Evolutionary conservation across 1,140 invertebrate species (phyloP).

Genomic region (Temnothorax longispinosus): DNA sequence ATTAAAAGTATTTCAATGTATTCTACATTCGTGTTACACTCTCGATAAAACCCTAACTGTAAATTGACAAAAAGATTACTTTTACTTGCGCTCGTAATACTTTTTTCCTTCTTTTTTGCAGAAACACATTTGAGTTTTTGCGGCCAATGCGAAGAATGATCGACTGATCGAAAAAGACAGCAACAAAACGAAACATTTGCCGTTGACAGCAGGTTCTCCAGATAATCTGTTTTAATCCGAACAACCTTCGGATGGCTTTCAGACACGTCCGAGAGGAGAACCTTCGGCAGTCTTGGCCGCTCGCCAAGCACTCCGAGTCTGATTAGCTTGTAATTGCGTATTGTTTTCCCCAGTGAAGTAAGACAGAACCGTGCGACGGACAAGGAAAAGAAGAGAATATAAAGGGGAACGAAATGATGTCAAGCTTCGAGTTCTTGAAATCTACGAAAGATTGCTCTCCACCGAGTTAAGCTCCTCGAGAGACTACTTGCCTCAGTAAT

Average conservation of each 20-base stretch:
- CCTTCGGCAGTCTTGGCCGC: slow-evolving; percentile 74
- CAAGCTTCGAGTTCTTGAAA: not conserved
- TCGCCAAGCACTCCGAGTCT: slow-evolving; percentile 71
- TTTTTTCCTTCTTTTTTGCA: not conserved
- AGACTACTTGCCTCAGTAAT: slow-evolving; percentile 19
- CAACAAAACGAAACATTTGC: not conserved
- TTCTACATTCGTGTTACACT: not conserved
- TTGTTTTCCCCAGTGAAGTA: slow-evolving; percentile 69
- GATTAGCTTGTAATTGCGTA: slow-evolving; percentile 81
- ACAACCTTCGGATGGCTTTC: slow-evolving; percentile 60
- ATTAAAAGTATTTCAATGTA: not conserved
- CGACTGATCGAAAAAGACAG: not conserved
- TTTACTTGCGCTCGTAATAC: too few species aligned
- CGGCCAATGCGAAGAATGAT: not conserved
- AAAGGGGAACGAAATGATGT: slow-evolving; percentile 23
- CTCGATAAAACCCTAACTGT: not conserved
- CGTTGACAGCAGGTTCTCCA: slow-evolving; percentile 6
- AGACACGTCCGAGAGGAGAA: slow-evolving; percentile 58
- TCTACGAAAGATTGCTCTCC: slow-evolving; percentile 18
- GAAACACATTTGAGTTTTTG: not conserved
- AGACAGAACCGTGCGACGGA: slow-evolving; percentile 37
- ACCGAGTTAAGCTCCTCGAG: not conserved
- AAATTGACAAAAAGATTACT: not conserved
- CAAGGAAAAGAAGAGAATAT: not conserved
- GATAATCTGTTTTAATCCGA: slow-evolving; percentile 72